These are phyloP conservation scores for Coremacera marginata DNA, from an alignment of 2,888 invertebrate species.

Conservation along the genomic window DNA sequence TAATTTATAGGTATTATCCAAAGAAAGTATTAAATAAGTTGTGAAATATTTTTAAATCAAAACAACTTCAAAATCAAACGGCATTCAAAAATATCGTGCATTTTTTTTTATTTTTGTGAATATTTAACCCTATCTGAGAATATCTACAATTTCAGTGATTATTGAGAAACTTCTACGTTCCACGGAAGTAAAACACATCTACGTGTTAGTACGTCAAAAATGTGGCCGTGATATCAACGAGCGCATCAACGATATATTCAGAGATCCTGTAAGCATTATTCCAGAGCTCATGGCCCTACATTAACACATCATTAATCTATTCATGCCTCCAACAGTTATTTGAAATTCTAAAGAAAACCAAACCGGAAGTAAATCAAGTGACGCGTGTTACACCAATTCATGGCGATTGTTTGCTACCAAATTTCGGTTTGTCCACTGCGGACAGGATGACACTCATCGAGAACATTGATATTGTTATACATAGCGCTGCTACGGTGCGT, in stretches of 20 bases:
- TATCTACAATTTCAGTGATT: conserved; percentile 70
- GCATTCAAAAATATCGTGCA: no score
- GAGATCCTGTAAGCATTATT: conserved; percentile 72
- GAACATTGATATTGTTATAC: conserved; percentile 76
- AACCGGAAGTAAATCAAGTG: conserved; percentile 32
- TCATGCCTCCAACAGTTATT: conserved; percentile 42
- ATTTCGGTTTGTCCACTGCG: conserved; percentile 64
- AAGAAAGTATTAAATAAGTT: no score
- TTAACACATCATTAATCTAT: background rate
- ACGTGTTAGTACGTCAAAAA: conserved; percentile 73
- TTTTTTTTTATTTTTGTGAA: no score
- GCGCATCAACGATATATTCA: conserved; percentile 77
- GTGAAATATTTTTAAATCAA: no score
- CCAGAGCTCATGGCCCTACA: background rate
- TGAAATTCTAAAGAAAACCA: conserved; percentile 40
- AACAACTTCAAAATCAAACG: no score
- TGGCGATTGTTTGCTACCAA: conserved; percentile 66
- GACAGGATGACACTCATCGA: conserved; percentile 61
- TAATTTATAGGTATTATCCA: no score
- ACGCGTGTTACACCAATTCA: conserved; percentile 61
- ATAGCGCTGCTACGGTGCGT: conserved; percentile 90
- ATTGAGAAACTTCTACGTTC: conserved; percentile 74
- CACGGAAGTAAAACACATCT: conserved; percentile 72
- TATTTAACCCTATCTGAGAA: no score
- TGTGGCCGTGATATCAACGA: conserved; percentile 76